A percentile compares a stretch with the other conserved stretches of the same genome.
phyloP scores from a whole-genome alignment of 2,797 vertebrate species.

The Morus bassanus region DNA sequence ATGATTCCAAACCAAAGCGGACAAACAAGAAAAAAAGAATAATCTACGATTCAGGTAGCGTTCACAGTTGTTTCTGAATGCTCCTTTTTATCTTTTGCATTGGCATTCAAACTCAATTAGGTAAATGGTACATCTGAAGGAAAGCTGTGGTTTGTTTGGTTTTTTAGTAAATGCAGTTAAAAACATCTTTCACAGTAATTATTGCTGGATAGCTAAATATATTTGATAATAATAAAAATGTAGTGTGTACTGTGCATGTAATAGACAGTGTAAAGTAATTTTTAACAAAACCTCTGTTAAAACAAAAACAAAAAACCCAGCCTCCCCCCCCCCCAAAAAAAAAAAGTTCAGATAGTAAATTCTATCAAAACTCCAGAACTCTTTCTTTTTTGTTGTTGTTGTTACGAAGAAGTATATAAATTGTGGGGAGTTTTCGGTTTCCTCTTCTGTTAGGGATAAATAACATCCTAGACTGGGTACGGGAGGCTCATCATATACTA shows the following conservation, averaged over 20 bases:
- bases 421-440: not conserved
- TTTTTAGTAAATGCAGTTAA: not conserved
- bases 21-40: constrained; percentile 79
- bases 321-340: too few species aligned
- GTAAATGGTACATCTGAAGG: not conserved
- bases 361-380: not conserved
- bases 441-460: not conserved
- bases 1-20: constrained; percentile 67
- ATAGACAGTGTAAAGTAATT: not conserved
- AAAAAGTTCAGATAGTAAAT: not conserved
- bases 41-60: constrained; percentile 83
- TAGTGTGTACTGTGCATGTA: not conserved
- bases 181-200: not conserved
- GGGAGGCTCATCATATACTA: not conserved
- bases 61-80: not conserved
- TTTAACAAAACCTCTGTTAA: not conserved
- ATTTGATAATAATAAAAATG: not conserved
- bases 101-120: not conserved
- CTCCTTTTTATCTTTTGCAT: not conserved
- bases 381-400: too few species aligned
- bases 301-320: not conserved
- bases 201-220: not conserved
- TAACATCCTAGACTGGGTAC: accelerated
- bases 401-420: not conserved
- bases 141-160: not conserved